Evolutionary conservation across 2,888 invertebrate genomes (phyloP).

Genomic region (Drosophila suboccidentalis): DNA sequence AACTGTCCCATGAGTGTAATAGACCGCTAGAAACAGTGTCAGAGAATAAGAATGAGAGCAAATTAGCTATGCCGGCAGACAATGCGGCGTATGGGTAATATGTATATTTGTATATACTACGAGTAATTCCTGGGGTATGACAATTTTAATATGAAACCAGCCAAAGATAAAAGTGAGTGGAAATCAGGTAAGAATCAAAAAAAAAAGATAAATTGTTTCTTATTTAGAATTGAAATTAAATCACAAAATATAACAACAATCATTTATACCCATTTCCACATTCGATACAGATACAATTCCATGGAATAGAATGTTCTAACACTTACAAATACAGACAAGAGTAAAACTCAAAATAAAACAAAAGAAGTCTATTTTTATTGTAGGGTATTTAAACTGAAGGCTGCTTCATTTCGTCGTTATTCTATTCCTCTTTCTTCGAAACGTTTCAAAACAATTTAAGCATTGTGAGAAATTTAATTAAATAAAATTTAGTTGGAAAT

Average conservation of each 20-base stretch:
- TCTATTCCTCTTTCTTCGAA: neutral
- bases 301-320: no score
- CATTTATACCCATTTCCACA: no score
- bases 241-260: neutral
- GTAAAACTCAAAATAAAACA: neutral
- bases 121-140: conserved; percentile 1
- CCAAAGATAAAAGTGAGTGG: neutral
- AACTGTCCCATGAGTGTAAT: conserved; percentile 11
- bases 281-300: no score
- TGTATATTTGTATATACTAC: conserved; percentile 5
- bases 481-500: conserved; percentile 12
- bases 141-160: neutral
- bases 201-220: neutral
- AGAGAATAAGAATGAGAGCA: neutral
- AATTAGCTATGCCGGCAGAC: conserved; percentile 46
- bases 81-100: conserved; percentile 63
- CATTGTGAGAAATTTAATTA: conserved; percentile 36
- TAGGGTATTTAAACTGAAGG: neutral
- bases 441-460: conserved; percentile 41
- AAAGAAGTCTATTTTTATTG: no score
- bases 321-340: neutral
- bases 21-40: neutral
- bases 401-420: neutral
- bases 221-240: neutral
- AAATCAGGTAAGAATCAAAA: neutral